phyloP scores from a whole-genome alignment of 2,797 vertebrate species.

The Syndactyla subalaris region DNA sequence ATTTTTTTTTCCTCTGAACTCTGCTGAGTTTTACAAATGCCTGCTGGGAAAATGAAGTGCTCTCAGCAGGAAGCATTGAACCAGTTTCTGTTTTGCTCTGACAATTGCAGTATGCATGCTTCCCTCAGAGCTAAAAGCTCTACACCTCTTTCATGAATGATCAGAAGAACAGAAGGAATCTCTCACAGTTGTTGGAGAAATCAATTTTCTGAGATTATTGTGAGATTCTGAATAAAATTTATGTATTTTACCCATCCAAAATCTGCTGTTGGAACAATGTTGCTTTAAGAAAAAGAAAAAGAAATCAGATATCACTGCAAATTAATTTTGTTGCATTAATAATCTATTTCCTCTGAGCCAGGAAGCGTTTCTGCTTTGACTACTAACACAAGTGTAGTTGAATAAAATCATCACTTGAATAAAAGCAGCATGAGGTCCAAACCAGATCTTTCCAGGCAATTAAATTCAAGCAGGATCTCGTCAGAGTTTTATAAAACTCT shows the following conservation, averaged over 20 bases:
- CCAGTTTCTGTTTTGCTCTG: not conserved
- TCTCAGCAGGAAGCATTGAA: not conserved
- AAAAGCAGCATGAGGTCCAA: not conserved
- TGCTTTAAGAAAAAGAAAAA: not conserved
- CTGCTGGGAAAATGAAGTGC: not conserved
- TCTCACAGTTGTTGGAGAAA: not conserved
- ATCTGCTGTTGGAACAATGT: not conserved
- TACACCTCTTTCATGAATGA: not conserved
- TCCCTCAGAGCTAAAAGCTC: not conserved
- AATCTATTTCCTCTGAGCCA: not conserved
- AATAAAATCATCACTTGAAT: not conserved
- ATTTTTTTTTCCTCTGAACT: rapidly evolving
- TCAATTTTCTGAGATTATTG: not conserved
- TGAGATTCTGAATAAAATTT: not conserved
- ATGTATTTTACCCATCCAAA: not conserved
- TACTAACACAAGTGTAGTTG: not conserved
- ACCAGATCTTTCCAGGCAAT: not conserved
- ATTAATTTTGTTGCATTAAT: not conserved
- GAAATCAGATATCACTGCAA: not conserved
- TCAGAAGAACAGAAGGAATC: not conserved
- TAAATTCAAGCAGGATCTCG: not conserved
- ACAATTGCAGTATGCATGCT: not conserved
- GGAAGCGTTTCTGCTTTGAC: not conserved
- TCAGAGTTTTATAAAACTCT: not conserved
- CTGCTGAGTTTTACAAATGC: not conserved